Evolutionary conservation across 2,888 invertebrate genomes (phyloP).

Genomic region (Andrena chrysosceles): DNA sequence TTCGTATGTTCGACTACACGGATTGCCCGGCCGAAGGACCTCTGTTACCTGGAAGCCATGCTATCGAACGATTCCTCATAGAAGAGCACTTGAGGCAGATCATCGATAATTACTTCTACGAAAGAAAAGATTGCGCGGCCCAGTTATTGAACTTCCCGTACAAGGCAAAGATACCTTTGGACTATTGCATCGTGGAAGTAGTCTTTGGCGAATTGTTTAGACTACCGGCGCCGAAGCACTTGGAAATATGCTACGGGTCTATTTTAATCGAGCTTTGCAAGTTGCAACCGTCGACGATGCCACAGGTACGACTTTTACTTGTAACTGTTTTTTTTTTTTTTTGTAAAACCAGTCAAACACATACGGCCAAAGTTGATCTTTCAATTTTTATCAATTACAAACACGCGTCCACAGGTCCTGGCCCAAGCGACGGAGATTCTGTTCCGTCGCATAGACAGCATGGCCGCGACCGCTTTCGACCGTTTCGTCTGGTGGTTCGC

Average conservation of each 20-base stretch:
- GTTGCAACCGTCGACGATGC: conserved; percentile 98
- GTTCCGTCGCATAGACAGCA: conserved; percentile 97
- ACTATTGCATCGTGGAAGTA: conserved; percentile 99
- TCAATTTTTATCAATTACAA: conserved; percentile 36
- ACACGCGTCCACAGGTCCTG: conserved; percentile 87
- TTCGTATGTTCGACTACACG: conserved; percentile 99
- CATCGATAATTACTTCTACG: conserved; percentile 93
- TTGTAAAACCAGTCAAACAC: too few species aligned
- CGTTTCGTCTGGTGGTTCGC: conserved; percentile 99
- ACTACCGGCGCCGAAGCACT: conserved; percentile 94
- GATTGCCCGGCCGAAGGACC: conserved; percentile 97
- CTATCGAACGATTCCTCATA: conserved; percentile 98
- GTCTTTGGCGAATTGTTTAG: conserved; percentile 97
- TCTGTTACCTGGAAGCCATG: conserved; percentile 97
- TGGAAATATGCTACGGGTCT: conserved; percentile 97
- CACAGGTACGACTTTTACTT: conserved; percentile 89
- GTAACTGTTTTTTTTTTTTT: too few species aligned
- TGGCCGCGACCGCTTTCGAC: conserved; percentile 99
- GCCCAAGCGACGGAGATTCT: conserved; percentile 99
- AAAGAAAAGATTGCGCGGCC: conserved; percentile 98
- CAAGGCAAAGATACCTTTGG: conserved; percentile 97
- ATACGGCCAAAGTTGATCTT: too few species aligned
- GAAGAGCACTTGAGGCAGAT: conserved; percentile 99
- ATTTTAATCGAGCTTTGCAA: conserved; percentile 98
- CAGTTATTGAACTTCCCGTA: conserved; percentile 96